A percentile compares a stretch with the other conserved stretches of the same genome.
phyloP scores from a whole-genome alignment of 2,797 vertebrate species.

The Labroides dimidiatus region DNA sequence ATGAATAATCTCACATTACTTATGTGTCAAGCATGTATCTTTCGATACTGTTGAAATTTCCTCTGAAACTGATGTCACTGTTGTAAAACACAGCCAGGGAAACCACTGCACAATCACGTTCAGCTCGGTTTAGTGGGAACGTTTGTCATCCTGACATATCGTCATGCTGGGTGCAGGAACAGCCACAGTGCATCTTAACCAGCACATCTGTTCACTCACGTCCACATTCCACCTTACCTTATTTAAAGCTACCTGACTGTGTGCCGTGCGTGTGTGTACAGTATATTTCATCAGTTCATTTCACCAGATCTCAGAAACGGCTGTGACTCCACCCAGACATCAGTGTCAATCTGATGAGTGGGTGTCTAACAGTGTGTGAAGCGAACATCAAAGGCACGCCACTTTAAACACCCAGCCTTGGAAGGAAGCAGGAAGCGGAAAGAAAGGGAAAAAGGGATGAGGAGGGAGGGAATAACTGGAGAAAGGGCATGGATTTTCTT shows the following conservation, averaged over 20 bases:
- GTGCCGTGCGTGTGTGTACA: conserved; percentile 10
- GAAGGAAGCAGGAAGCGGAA: conserved; percentile 38
- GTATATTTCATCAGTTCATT: conserved; percentile 41
- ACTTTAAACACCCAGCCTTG: conserved; percentile 62
- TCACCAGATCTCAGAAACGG: conserved; percentile 47
- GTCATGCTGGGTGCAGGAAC: conserved; percentile 49
- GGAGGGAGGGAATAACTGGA: conserved; percentile 42
- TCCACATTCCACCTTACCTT: conserved; percentile 35
- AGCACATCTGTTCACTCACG: conserved; percentile 54
- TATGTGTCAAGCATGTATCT: conserved; percentile 20
- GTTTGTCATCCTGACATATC: conserved; percentile 68
- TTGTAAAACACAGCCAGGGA: conserved; percentile 50
- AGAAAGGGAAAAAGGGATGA: conserved; percentile 51
- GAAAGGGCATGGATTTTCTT: conserved; percentile 38
- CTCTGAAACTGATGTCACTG: conserved; percentile 32
- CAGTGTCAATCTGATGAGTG: conserved; percentile 71
- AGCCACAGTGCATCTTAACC: conserved; percentile 16
- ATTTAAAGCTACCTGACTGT: conserved; percentile 46
- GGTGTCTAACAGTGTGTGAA: conserved; percentile 74
- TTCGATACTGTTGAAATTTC: conserved; percentile 38
- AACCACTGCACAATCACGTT: conserved; percentile 47
- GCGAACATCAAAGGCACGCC: conserved; percentile 71
- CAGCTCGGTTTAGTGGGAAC: conserved; percentile 41
- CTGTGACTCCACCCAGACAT: conserved; percentile 55
- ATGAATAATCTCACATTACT: conserved; percentile 33